Base-by-base conservation (phyloP, 2,797 vertebrate genomes). In the Anableps anableps region DNA sequence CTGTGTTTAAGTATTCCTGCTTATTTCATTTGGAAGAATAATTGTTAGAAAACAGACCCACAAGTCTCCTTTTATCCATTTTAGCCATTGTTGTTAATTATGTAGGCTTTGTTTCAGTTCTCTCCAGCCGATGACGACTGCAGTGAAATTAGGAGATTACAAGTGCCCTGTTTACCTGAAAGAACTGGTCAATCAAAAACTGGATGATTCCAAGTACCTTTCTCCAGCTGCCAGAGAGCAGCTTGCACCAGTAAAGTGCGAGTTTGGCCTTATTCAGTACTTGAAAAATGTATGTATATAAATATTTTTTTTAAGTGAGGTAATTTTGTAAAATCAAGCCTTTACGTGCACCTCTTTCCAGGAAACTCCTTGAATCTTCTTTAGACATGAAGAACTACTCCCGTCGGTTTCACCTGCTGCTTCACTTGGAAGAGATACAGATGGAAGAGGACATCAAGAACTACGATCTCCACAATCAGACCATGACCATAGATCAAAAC, bases 361-460 rank as follows among this genome's bases (percentile, higher is more conserved):
- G 97, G 83, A 79, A 55, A 62, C 82, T 95, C 55, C 92, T 98
- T 75, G 85, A 92, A 71, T 90, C 91, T 1, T 0, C 92, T 1
- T 89, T 98, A 58, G 88, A 90, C 41, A 92, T 96, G 87, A 94
- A 84, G 77, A 97, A 95, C 83, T 98, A 99, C 47, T 14, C 80
- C 2, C 14, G 84, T 78, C 96, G 95, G 72, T 96, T 98, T 84
- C 94, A 94, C 79, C 94, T 96, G 76, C 94, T 99, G 82, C 94
- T 99, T n/a, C 92, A 98, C 90, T 92, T 99, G 81, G 98, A 99
- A 80, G 98, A 99, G 93, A 95, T 98, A 75, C 97, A 98, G 94
- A 97, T 97, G 97, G 97, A 98, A 85, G 93, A 93, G 70, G 97
- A 98, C 86, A 97, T 98, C 90, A 93, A 94, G 45, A 96, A 94